Evolutionary conservation across 2,797 vertebrate species (phyloP).

Genomic region (Margarornis squamiger): DNA sequence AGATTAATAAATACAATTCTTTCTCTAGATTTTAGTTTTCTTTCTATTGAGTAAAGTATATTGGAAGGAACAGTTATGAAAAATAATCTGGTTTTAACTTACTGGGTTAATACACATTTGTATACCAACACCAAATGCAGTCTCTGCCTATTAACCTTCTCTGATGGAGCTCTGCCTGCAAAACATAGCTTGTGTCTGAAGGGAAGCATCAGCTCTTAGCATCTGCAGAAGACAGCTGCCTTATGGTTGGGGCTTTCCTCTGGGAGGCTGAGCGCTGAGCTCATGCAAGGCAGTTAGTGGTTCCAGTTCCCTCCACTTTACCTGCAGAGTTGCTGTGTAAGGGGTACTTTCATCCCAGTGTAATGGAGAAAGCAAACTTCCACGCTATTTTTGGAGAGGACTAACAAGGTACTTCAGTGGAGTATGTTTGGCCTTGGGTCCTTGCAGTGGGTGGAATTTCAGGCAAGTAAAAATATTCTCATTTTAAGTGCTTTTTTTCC

Average conservation of each 20-base stretch:
- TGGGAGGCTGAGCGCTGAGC: rapidly evolving
- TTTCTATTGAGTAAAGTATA: background rate
- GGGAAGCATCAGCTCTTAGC: background rate
- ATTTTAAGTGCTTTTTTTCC: background rate
- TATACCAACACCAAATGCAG: background rate
- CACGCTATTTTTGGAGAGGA: background rate
- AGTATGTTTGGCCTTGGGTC: background rate
- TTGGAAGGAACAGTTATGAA: background rate
- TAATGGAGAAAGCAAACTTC: background rate
- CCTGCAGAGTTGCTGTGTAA: background rate
- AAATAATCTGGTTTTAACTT: background rate
- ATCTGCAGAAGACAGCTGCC: background rate
- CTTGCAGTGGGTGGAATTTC: background rate
- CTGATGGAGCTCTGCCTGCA: background rate
- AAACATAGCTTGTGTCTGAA: background rate
- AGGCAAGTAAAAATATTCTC: background rate
- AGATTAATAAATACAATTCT: background rate
- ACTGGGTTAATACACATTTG: background rate
- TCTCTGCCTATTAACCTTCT: background rate
- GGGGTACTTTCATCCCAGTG: rapidly evolving
- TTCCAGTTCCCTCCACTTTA: background rate
- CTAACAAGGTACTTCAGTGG: background rate
- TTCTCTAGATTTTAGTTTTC: background rate
- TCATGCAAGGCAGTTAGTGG: background rate
- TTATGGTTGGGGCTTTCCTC: background rate